Evolutionary conservation across 2,888 invertebrate genomes (phyloP), one percentile per base, ranked within the genome.

Genomic region (Mellilla xanthometata): DNA sequence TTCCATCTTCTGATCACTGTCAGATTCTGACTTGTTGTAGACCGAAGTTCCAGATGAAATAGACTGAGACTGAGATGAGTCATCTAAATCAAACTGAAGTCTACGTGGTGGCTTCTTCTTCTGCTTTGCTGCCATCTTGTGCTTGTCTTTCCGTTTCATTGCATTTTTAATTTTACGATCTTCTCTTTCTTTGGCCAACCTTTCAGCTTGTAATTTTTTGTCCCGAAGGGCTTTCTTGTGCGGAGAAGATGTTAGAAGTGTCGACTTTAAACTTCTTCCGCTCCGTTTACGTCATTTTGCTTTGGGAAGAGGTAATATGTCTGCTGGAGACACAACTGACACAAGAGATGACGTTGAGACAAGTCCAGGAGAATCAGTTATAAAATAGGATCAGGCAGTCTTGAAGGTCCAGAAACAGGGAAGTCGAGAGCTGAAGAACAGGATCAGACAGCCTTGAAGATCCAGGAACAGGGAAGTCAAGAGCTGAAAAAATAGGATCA

Each of bases 191-290:
- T 38, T 11, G 38, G 29, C 38, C 29, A 38, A 38, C 22, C 38
- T 38, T 38, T 38, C 38, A 38, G 38, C 38, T 29, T 28, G 38
- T 38, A 38, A 38, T 38, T 38, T 38, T 38, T 38, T 38, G 38
- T 38, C 38, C 29, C 38, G 38, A 38, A 38, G 38, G 38, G 38
- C 38, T 38, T 38, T 38, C 38, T 38, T 38, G 38, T 38, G 23
- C 23, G 23, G 23, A 23, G 23, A 23, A 23, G 23, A 23, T n/a
- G n/a, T n/a, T n/a, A n/a, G 36, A 36, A 36, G 36, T 36, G 36
- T 36, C 36, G 36, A 36, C 36, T 36, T 36, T 36, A 36, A 36
- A 36, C 36, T 36, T 36, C 36, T 36, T 36, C 36, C 36, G 36
- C 27, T 36, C 36, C 28, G 36, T 19, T 36, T 36, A 36, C 36